Evolutionary conservation across 2,888 invertebrate species (phyloP).

Genomic region (Schrankia costaestrigalis): DNA sequence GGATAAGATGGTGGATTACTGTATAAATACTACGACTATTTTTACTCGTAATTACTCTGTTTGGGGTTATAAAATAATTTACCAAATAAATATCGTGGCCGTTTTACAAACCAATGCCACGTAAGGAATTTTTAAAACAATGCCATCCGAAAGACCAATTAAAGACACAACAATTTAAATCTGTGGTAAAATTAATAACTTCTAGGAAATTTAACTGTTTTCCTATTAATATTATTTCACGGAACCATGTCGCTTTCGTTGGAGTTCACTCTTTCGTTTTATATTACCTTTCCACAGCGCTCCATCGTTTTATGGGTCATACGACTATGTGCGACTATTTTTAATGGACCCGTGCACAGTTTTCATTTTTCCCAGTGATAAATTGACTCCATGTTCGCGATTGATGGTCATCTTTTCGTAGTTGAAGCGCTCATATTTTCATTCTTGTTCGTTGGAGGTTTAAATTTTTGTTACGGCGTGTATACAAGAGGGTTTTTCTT

Average conservation of each 20-base stretch:
- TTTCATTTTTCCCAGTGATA: conserved; percentile 77
- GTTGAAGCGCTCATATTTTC: conserved; percentile 53
- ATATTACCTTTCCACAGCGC: conserved; percentile 73
- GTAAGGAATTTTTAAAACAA: no score
- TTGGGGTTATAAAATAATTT: no score
- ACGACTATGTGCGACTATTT: conserved; percentile 78
- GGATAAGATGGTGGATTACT: no score
- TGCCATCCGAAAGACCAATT: no score
- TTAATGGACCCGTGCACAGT: conserved; percentile 70
- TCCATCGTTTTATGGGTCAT: conserved; percentile 79
- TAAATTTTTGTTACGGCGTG: conserved; percentile 19
- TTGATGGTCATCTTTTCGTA: conserved; percentile 69
- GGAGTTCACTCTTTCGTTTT: conserved; percentile 59
- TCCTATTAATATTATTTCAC: conserved; percentile 7
- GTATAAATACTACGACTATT: no score
- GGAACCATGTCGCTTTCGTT: conserved; percentile 33
- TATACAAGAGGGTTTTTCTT: no score
- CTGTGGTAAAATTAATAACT: no score
- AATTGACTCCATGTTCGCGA: conserved; percentile 74
- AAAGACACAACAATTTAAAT: no score
- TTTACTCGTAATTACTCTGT: no score
- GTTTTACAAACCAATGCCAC: no score
- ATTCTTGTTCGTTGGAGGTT: conserved; percentile 34
- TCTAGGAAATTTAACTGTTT: background rate
- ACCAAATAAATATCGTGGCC: no score